Evolutionary conservation across 2,888 invertebrate genomes (phyloP).

Genomic region (Neoitamus cyanurus): DNA sequence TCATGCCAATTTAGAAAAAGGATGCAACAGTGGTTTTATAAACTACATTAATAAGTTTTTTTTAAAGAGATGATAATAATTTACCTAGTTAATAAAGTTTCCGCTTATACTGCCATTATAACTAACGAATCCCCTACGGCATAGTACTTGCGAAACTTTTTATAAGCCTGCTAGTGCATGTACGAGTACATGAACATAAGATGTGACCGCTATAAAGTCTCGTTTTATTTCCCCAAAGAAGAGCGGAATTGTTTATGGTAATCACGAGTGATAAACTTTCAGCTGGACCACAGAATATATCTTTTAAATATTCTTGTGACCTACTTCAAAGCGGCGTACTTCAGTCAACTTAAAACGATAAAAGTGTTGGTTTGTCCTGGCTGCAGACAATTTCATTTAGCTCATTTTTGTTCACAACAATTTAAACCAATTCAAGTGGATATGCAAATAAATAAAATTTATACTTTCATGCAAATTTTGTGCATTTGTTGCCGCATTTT

Average conservation of each 20-base stretch:
- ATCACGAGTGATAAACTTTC: not conserved
- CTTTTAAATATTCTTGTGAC: not conserved
- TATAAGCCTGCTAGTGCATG: not conserved
- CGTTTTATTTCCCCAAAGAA: not conserved
- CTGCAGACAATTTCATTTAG: not conserved
- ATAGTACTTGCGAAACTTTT: not conserved
- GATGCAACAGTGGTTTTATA: no score
- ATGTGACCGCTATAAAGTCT: not conserved
- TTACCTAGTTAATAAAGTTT: no score
- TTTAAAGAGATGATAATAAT: no score
- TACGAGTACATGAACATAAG: not conserved
- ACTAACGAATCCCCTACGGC: not conserved
- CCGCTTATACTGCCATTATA: not conserved
- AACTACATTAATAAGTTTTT: no score
- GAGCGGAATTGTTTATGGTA: not conserved
- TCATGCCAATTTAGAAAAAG: no score
- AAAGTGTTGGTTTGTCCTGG: not conserved
- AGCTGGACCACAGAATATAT: not conserved
- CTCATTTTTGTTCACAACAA: not conserved
- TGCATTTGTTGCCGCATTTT: no score
- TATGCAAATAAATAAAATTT: not conserved
- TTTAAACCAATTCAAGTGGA: not conserved
- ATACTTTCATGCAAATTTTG: not conserved
- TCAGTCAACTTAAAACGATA: not conserved
- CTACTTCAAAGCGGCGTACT: not conserved